phyloP scores from a whole-genome alignment of 2,113 vertebrate genomes.

The Notarius lentiginosus region DNA sequence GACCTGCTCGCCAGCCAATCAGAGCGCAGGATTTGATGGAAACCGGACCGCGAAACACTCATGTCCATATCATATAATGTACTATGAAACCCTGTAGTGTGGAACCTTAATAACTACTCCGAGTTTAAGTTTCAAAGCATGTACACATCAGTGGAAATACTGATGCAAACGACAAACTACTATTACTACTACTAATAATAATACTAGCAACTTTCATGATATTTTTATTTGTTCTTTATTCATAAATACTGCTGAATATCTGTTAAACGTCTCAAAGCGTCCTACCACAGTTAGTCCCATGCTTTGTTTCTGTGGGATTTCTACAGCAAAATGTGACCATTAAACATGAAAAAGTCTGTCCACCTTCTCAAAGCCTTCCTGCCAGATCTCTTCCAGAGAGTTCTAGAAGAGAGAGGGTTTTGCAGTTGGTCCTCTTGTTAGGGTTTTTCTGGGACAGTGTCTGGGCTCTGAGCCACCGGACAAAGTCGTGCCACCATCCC shows the following conservation, averaged over 20 bases:
- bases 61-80: neutral
- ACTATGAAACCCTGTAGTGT: neutral
- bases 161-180: neutral
- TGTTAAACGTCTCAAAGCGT: neutral
- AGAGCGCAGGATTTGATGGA: too few species aligned
- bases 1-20: too few species aligned
- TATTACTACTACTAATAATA: too few species aligned
- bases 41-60: too few species aligned
- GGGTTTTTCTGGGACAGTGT: conserved; percentile 18
- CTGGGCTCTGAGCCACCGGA: conserved; percentile 44
- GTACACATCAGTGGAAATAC: too few species aligned
- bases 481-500: neutral
- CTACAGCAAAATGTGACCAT: neutral
- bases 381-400: conserved; percentile 16
- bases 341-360: neutral
- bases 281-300: neutral
- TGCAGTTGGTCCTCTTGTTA: conserved; percentile 11
- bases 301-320: too few species aligned
- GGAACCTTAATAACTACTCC: neutral
- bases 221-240: neutral
- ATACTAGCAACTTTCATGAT: neutral
- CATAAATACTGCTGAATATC: neutral
- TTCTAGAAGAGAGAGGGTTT: neutral
- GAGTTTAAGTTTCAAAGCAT: neutral
- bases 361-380: neutral